Base-by-base conservation (phyloP, 2,113 vertebrate species). In the Chaetura pelagica region DNA sequence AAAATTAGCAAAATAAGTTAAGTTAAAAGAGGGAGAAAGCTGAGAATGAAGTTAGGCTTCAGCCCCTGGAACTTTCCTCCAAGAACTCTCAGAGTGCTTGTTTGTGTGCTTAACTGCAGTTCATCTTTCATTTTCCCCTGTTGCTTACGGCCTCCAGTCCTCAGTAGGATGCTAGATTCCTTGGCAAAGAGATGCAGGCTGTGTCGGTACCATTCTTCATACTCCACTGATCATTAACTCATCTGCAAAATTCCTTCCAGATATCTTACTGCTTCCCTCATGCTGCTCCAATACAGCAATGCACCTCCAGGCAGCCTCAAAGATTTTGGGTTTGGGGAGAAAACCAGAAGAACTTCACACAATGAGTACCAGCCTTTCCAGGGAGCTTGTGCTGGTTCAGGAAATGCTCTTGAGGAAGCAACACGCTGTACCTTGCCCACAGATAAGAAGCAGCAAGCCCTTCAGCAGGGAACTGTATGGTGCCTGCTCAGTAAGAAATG, bases 211-310 rank as follows among this genome's bases (percentile, higher is more conserved):
- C 48, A 74, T 89, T 95, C 94, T 95, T 93, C 82, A 91, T 77
- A 84, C 84, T 94, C 87, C 94, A 89, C 94, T 94, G 94, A 96
- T 97, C 90, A 97, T 96, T 96, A 97, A 97, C 94, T 91, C 86
- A 84, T 94, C 90, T 82, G 92, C 94, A 97, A 95, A 95, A 92
- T 89, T 90, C 95, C 69, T 94, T 95, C 91, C 87, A 89, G 63
- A 92, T 90, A 91, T 77, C 82, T 93, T 83, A 87, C 85, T 78
- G 67, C 89, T 92, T 87, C 48, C 48, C 67, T 84, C 64, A 58
- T 58, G 52, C 58, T 61, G 54, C 77, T 90, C 61, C 64, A 54
- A 32, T 48, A 78, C 51, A 89, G 75, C 72, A 46, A 22, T 1
- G 0, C 40, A 85, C 63, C 77, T 87, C 83, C 35, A 59, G 59